phyloP scores from a whole-genome alignment of 1,140 invertebrate genomes.

The Oppia nitens region DNA sequence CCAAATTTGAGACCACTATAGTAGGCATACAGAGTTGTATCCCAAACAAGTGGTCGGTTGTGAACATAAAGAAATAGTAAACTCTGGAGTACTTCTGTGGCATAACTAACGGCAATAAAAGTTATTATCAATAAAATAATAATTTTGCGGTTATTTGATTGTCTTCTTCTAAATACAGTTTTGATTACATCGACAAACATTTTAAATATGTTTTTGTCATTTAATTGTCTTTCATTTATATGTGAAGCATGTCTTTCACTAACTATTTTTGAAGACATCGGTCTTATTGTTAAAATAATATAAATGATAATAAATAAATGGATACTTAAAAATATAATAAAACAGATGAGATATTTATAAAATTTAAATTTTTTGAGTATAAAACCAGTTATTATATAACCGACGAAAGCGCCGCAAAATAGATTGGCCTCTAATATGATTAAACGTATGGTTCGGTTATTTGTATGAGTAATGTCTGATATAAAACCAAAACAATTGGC shows the following conservation, averaged over 20 bases:
- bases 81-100: conserved; percentile 28
- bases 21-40: conserved; percentile 27
- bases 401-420: conserved; percentile 25
- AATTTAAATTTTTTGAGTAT: conserved; percentile 28
- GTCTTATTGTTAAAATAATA: conserved; percentile 21
- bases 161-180: conserved; percentile 26
- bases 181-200: conserved; percentile 24
- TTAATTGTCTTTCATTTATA: neutral
- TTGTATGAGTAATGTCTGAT: conserved; percentile 58
- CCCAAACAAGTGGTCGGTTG: conserved; percentile 28
- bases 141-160: conserved; percentile 22
- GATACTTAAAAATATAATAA: conserved; percentile 20
- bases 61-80: conserved; percentile 28
- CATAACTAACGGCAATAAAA: conserved; percentile 13
- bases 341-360: conserved; percentile 24
- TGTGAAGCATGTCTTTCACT: conserved; percentile 20
- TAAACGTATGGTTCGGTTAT: conserved; percentile 59
- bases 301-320: conserved; percentile 28
- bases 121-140: conserved; percentile 25
- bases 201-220: neutral
- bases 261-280: neutral
- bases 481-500: conserved; percentile 80
- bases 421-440: conserved; percentile 52
- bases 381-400: conserved; percentile 26
- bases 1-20: conserved; percentile 30